Base-by-base conservation (phyloP, 2,113 vertebrate genomes). In the Nothocercus julius region DNA sequence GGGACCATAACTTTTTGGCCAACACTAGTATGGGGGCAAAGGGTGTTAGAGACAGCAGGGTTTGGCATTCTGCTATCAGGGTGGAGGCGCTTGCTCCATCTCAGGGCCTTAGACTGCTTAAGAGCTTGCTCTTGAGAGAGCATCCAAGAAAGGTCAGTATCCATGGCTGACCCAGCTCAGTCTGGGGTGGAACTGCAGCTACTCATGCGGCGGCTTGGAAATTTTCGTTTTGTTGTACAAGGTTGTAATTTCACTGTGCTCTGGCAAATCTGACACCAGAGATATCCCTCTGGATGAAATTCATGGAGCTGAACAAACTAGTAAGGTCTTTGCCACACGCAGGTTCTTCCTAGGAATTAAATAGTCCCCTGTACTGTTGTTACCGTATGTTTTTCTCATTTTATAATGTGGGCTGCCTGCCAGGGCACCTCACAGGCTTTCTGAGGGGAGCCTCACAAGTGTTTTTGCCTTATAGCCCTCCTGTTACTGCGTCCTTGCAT, bases 21-120 rank as follows among this genome's bases (percentile, higher is more conserved):
- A 28, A 1, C 18, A 2, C 12, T 7, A 14, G 13, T 16, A 5
- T 13, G 40, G 5, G 22, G 72, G 53, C 47, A 32, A 13, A 45
- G 17, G 6, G 18, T 7, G 9, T 16, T 30, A 19, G 36, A n/a
- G 24, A 38, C 54, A 7, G 4, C 18, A 15, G 27, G 3, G 56
- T 2, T 3, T 1, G 1, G 49, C 30, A 27, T 42, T 32, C 9
- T 59, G 6, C 19, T n/a, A 3, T 9, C 1, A 5, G n/a, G 13
- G 16, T 4, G 9, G 9, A 28, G 51, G 30, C 44, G 7, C 22
- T 27, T 36, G 19, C 62, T 56, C 19, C 4, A 1, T 4, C 3
- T 4, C 45, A 3, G 38, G 11, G 56, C 51, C 73, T 27, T 12
- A 51, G 34, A 1, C 2, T 1, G 9, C 45, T 12, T 28, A 8